A percentile compares a stretch with the other conserved stretches of the same genome.
These are phyloP conservation scores for Drosophila ezoana DNA, from an alignment of 2,888 invertebrate genomes.

Conservation along the genomic window DNA sequence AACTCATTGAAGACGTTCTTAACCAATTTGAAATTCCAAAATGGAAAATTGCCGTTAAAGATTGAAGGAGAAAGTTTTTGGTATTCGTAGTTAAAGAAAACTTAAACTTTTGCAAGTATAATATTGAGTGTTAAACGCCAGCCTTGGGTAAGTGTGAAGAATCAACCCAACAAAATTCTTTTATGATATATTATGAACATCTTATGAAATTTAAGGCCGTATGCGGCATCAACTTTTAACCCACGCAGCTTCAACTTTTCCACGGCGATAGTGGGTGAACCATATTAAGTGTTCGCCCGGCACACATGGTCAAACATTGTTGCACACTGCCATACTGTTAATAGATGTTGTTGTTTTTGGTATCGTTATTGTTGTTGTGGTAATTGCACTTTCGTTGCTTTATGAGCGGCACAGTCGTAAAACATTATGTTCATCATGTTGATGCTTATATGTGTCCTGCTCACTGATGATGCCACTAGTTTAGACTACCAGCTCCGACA, in stretches of 20 bases:
- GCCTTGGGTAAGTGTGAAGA: not conserved
- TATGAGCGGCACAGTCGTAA: constrained; percentile 71
- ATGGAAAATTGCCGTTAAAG: not conserved
- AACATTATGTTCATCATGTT: constrained; percentile 73
- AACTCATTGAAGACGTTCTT: constrained; percentile 1
- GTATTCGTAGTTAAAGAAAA: not conserved
- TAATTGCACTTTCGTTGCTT: constrained; percentile 76
- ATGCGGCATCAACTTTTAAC: constrained; percentile 15
- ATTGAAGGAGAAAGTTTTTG: not conserved
- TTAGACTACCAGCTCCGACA: constrained; percentile 23
- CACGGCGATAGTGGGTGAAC: constrained; percentile 50
- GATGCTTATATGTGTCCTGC: constrained; percentile 62
- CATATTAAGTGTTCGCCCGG: constrained; percentile 59
- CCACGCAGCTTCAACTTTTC: constrained; percentile 26
- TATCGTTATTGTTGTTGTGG: constrained; percentile 44
- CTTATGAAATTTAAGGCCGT: constrained; percentile 4
- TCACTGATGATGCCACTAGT: constrained; percentile 46
- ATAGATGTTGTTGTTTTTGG: constrained; percentile 31
- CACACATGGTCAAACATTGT: constrained; percentile 55
- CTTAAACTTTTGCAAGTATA: not conserved
- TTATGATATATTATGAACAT: constrained; percentile 10
- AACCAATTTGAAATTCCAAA: not conserved
- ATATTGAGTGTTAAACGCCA: not conserved
- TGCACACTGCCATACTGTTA: constrained; percentile 60
- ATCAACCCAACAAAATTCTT: not conserved